A percentile compares a stretch with the other conserved stretches of the same genome.
Evolutionary conservation across 2,113 vertebrate genomes (phyloP).

Genomic region (Saiga tatarica): DNA sequence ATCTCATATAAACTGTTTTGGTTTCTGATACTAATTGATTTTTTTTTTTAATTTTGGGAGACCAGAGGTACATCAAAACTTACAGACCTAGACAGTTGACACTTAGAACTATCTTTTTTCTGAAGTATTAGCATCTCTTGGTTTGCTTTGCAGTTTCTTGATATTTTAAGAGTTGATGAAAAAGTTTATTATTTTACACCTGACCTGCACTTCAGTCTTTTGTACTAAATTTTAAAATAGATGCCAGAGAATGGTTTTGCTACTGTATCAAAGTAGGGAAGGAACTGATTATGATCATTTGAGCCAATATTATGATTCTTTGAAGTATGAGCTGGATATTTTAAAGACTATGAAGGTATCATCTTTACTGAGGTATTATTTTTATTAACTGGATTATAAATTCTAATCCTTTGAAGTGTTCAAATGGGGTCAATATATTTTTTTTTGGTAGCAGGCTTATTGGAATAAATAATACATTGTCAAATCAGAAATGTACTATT

Average conservation of each 20-base stretch:
- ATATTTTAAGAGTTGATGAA: conserved; percentile 19
- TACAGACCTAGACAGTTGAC: neutral
- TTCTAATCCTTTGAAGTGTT: conserved; percentile 13
- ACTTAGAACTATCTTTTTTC: neutral
- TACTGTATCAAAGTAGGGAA: neutral
- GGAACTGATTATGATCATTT: neutral
- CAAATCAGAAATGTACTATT: conserved; percentile 29
- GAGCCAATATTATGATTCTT: neutral
- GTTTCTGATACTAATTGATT: neutral
- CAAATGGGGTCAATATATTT: neutral
- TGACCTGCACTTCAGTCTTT: neutral
- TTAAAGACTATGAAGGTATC: neutral
- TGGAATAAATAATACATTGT: conserved; percentile 44
- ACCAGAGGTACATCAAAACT: neutral
- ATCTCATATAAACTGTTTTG: neutral
- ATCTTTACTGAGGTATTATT: conserved; percentile 41
- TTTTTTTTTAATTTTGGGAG: neutral
- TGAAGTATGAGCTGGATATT: neutral
- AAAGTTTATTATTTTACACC: conserved; percentile 24
- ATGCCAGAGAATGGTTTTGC: neutral
- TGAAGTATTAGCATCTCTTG: neutral
- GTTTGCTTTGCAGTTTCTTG: conserved; percentile 40
- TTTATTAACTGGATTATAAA: conserved; percentile 32
- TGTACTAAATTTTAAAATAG: conserved; percentile 16
- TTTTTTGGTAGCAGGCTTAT: conserved; percentile 7